Conservation (phyloP, 64 coral and sea anemone species). For the Montipora cactus region DNA sequence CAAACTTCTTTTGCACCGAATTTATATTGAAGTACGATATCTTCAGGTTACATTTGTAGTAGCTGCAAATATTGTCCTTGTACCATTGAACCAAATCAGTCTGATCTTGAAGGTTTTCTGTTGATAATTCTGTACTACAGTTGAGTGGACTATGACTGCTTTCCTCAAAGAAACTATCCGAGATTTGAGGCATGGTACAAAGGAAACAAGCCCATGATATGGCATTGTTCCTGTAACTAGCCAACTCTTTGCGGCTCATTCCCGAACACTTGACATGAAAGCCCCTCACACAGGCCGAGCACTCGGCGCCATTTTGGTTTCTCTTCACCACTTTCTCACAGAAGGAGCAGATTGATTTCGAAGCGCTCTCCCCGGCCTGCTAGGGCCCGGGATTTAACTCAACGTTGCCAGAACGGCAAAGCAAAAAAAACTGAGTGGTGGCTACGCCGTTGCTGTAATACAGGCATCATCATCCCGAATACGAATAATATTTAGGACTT, state of each 20-base stretch:
- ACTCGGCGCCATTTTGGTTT: slow-evolving; percentile 17
- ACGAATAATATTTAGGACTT: too few relatives aligned
- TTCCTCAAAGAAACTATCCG: slow-evolving; percentile 19
- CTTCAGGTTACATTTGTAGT: slow-evolving; percentile 10
- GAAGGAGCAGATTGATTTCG: background rate
- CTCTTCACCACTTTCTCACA: slow-evolving; percentile 8
- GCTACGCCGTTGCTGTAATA: too few relatives aligned
- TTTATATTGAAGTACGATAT: slow-evolving; percentile 13
- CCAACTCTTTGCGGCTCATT: slow-evolving; percentile 8
- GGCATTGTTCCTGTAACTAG: slow-evolving; percentile 18
- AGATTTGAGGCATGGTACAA: slow-evolving; percentile 8
- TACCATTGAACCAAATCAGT: background rate
- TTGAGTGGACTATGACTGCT: background rate
- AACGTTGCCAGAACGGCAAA: too few relatives aligned
- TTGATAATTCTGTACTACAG: background rate
- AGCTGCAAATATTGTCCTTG: slow-evolving; percentile 23
- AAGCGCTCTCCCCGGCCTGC: background rate
- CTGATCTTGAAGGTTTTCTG: background rate
- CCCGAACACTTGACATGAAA: background rate
- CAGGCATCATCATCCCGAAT: too few relatives aligned
- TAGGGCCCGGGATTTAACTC: too few relatives aligned
- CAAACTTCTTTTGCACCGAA: background rate
- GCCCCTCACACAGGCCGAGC: slow-evolving; percentile 5
- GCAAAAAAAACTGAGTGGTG: too few relatives aligned
- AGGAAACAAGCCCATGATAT: background rate